A percentile compares a stretch with the other conserved stretches of the same genome.
Evolutionary conservation across 2,888 invertebrate species (phyloP).

Genomic region (Mimas tiliae): DNA sequence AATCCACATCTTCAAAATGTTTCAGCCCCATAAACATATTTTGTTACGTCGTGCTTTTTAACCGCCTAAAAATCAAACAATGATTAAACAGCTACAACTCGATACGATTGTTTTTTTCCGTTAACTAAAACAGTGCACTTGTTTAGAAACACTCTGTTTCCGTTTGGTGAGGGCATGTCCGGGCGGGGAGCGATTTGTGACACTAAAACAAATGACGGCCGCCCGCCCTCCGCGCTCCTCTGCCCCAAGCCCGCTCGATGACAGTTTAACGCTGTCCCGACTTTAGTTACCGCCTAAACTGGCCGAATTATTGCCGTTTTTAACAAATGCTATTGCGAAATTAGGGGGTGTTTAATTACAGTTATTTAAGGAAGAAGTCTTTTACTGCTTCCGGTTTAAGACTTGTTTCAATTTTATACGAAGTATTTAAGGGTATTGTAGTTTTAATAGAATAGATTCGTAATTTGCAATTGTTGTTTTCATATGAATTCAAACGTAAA

Average conservation of each 20-base stretch:
- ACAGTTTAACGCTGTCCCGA: conserved; percentile 43
- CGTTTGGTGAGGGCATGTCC: conserved; percentile 59
- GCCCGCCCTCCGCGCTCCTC: conserved; percentile 57
- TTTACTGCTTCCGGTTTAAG: not conserved
- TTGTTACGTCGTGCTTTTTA: not conserved
- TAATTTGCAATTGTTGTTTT: too few species aligned
- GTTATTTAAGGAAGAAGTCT: not conserved
- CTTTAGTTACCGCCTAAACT: conserved; percentile 42
- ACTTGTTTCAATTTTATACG: too few species aligned
- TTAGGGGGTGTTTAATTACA: conserved; percentile 15
- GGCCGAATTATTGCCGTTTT: conserved; percentile 24
- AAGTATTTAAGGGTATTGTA: too few species aligned
- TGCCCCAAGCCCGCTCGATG: conserved; percentile 66
- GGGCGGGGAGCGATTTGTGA: conserved; percentile 63
- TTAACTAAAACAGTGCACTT: conserved; percentile 39
- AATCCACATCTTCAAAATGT: not conserved
- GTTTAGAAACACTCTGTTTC: conserved; percentile 72
- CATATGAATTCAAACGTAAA: too few species aligned
- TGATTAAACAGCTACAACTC: conserved; percentile 32
- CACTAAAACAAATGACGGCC: conserved; percentile 74
- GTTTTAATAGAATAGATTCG: too few species aligned
- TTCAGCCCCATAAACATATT: not conserved
- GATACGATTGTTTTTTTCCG: not conserved
- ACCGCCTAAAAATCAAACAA: not conserved
- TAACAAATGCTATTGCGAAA: conserved; percentile 9